Conservation (phyloP, 2,888 invertebrate species). For the Teleiodes luculella region DNA sequence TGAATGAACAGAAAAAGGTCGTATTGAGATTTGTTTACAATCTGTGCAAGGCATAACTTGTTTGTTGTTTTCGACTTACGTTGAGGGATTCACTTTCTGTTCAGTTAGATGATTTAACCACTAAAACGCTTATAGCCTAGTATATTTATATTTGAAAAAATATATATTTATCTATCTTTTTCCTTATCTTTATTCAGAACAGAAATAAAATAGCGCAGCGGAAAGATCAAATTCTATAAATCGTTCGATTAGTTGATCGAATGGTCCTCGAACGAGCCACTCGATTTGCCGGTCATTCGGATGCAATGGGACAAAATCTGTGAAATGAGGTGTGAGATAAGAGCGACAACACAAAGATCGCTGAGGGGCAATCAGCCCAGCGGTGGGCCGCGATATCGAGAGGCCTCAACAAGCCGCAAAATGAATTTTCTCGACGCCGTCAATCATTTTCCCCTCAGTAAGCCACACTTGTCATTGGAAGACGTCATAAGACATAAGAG, state of each 20-base stretch:
- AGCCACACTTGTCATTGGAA: constrained; percentile 30
- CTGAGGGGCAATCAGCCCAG: constrained; percentile 59
- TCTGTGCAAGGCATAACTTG: constrained; percentile 37
- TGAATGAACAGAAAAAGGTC: constrained; percentile 73
- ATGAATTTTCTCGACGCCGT: constrained; percentile 74
- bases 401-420: constrained; percentile 74
- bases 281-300: constrained; percentile 45
- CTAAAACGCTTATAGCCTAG: too few relatives aligned
- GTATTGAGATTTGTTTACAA: constrained; percentile 58
- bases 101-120: constrained; percentile 25
- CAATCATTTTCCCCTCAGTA: constrained; percentile 74
- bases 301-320: constrained; percentile 51
- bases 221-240: too few relatives aligned
- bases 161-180: too few relatives aligned
- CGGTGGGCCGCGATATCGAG: constrained; percentile 52
- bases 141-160: too few relatives aligned
- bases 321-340: constrained; percentile 62
- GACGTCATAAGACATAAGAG: background rate
- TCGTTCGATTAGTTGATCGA: constrained; percentile 18
- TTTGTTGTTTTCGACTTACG: constrained; percentile 6
- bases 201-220: too few relatives aligned
- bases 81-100: background rate
- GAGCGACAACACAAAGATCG: constrained; percentile 58
- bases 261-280: constrained; percentile 32
- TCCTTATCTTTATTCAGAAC: too few relatives aligned